Evolutionary conservation across 1,140 invertebrate genomes (phyloP).

Genomic region (Lysiphlebus fabarum): DNA sequence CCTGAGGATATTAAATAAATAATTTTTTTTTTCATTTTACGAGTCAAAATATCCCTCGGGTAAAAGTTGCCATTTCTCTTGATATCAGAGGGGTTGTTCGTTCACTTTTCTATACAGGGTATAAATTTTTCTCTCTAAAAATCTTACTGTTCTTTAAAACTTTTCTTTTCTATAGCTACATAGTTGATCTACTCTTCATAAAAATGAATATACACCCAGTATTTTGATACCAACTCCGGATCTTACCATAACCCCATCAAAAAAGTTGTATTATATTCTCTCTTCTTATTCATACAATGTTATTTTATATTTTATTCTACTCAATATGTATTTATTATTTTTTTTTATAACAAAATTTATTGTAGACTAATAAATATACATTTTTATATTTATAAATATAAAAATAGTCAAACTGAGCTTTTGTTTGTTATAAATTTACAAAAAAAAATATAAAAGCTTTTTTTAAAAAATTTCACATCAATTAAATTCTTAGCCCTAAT

Average conservation of each 20-base stretch:
- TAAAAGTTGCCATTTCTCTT: conserved; percentile 6
- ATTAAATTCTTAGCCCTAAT: neutral
- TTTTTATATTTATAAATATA: too few species aligned
- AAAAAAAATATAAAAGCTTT: conserved; percentile 11
- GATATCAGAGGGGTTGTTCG: too few species aligned
- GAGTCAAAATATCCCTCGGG: conserved; percentile 28
- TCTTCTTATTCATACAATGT: conserved; percentile 38
- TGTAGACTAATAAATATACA: too few species aligned
- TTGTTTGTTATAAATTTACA: too few species aligned
- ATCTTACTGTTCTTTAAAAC: conserved; percentile 26
- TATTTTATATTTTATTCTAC: conserved; percentile 38
- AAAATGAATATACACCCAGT: too few species aligned
- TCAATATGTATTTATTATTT: conserved; percentile 22
- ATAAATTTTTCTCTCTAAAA: too few species aligned
- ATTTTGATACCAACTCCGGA: too few species aligned
- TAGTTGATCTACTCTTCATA: too few species aligned
- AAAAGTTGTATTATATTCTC: conserved; percentile 31
- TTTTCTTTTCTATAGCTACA: too few species aligned
- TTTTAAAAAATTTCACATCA: neutral
- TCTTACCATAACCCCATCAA: conserved; percentile 21
- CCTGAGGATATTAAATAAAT: conserved; percentile 47
- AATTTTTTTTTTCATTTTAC: conserved; percentile 29
- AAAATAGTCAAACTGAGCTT: too few species aligned
- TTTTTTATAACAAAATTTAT: neutral
- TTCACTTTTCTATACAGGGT: conserved; percentile 24